phyloP scores from a whole-genome alignment of 2,113 vertebrate species.

The Rhea americana region DNA sequence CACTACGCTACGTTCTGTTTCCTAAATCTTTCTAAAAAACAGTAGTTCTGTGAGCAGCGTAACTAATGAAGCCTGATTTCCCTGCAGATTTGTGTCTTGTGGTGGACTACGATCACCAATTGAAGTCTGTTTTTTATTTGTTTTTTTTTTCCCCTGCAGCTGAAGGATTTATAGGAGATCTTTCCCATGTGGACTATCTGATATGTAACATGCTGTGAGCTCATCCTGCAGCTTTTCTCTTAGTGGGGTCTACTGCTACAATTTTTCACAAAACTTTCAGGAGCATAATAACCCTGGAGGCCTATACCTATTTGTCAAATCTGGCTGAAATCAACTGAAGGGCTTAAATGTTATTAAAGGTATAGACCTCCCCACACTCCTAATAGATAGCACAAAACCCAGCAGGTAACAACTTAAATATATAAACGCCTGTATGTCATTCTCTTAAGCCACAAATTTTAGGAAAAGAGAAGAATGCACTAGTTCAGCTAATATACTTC shows the following conservation, averaged over 20 bases:
- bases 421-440: not conserved
- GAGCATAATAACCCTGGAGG: not conserved
- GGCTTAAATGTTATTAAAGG: not conserved
- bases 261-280: not conserved
- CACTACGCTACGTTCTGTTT: not conserved
- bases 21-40: not conserved
- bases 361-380: not conserved
- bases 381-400: not conserved
- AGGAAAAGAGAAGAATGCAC: not conserved
- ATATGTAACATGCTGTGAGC: not conserved
- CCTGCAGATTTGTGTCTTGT: not conserved
- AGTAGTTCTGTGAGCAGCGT: not conserved
- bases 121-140: not conserved
- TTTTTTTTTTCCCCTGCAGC: not conserved
- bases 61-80: not conserved
- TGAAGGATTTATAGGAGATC: not conserved
- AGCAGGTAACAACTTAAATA: not conserved
- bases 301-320: not conserved
- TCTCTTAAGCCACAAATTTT: not conserved
- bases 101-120: not conserved
- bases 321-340: not conserved
- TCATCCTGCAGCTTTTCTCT: slow-evolving; percentile 17
- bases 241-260: not conserved
- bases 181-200: not conserved
- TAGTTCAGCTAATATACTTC: too few species aligned